These are phyloP conservation scores for Gambusia affinis DNA, from an alignment of 2,113 vertebrate genomes.

Conservation along the genomic window DNA sequence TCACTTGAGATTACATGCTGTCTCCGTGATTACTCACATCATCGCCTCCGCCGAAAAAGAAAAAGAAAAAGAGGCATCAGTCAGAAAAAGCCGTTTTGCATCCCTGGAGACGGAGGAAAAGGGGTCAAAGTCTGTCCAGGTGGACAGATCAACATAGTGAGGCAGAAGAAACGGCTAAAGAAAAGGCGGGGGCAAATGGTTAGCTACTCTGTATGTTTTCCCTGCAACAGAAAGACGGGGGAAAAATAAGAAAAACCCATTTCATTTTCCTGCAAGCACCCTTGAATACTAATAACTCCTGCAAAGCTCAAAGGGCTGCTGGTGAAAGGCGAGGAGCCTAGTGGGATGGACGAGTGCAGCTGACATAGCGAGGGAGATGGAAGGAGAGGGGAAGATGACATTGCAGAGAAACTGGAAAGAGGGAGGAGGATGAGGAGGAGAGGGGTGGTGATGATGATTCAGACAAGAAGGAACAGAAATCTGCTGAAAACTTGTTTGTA, in stretches of 20 bases:
- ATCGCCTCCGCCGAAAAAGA: conserved; percentile 44
- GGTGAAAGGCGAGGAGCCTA: conserved; percentile 55
- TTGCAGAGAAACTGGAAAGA: conserved; percentile 54
- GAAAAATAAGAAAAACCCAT: conserved; percentile 40
- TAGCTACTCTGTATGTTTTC: conserved; percentile 31
- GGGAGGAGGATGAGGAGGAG: conserved; percentile 4
- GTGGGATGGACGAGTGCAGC: conserved; percentile 66
- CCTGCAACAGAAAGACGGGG: conserved; percentile 13
- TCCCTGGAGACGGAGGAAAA: conserved; percentile 50
- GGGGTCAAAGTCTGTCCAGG: conserved; percentile 21
- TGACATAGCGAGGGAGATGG: conserved; percentile 69
- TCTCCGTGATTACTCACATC: conserved; percentile 69
- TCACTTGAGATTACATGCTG: conserved; percentile 78
- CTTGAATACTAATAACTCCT: conserved; percentile 75
- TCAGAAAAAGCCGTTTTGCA: conserved; percentile 39
- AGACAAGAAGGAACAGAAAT: conserved; percentile 48
- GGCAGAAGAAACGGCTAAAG: conserved; percentile 3
- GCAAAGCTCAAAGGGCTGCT: conserved; percentile 65
- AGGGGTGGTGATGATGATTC: conserved; percentile 38
- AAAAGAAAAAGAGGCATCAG: conserved; percentile 53
- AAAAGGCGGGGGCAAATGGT: conserved; percentile 24
- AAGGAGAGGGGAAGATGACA: conserved; percentile 64
- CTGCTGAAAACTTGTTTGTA: conserved; percentile 63
- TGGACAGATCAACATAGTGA: conserved; percentile 19
- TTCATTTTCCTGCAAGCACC: conserved; percentile 63